Evolutionary conservation across 1,140 invertebrate genomes (phyloP), one percentile per base, ranked within the genome.

Genomic region (Mercenaria mercenaria): DNA sequence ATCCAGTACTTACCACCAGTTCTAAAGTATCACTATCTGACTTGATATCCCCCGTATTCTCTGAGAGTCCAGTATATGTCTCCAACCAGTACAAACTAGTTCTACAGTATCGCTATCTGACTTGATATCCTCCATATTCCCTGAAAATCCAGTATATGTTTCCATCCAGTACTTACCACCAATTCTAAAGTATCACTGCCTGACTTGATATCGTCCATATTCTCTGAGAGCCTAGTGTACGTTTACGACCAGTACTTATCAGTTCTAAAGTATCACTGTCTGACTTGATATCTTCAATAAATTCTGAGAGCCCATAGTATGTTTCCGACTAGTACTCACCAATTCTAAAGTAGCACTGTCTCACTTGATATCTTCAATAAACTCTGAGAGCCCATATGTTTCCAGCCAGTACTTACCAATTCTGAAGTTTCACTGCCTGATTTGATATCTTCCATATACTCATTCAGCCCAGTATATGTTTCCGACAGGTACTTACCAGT

Each of bases 321-420:
- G n/a, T n/a, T n/a, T n/a, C n/a, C n/a, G n/a, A n/a, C n/a, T n/a
- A n/a, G 18, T 37, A 77, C 47, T 88, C 52, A 91, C 91, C 59
- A 59, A 83, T 41, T 89, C 72, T 37, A 43, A 29, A 15, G 87
- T 34, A n/a, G 90, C 91, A 26, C 23, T 43, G 79, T 91, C 81
- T 18, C 59, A 37, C 34, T 84, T 79, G 18, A 91, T 52, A 10
- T 84, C 81, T 0, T 77, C 32, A 77, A 56, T 59, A 61, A 88
- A 90, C 20, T 90, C 88, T 29, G 86, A 11, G 0, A 91, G 52
- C 18, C 84, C 72, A 1, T 90, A 91, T 41, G 77, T 84, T 47
- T 88, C 82, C 39, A n/a, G n/a, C n/a, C n/a, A n/a, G 18, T 37
- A 77, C 47, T 88, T 59, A 91, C 91, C 59, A 59, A 83, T 41